phyloP scores from a whole-genome alignment of 2,113 vertebrate species.

The Eubucco bourcierii region DNA sequence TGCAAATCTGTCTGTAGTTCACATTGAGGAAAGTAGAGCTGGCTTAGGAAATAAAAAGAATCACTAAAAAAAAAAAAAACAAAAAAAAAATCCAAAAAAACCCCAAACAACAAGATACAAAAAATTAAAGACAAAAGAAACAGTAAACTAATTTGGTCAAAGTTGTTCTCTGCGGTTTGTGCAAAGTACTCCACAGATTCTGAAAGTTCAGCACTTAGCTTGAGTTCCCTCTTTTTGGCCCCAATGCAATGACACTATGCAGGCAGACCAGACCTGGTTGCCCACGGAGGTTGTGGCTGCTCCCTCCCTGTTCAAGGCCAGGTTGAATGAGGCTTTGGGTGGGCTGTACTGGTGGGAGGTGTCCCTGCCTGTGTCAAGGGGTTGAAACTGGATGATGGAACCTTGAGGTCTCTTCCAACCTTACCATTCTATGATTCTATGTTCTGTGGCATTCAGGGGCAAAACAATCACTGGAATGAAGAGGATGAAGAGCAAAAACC shows the following conservation, averaged over 20 bases:
- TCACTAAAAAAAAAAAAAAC: no score
- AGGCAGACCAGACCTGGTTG: not conserved
- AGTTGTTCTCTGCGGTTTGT: not conserved
- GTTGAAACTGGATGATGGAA: no score
- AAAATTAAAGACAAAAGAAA: not conserved
- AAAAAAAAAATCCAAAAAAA: no score
- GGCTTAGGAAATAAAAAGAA: not conserved
- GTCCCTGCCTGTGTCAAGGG: no score
- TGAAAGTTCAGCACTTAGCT: not conserved
- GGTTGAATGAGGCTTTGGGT: no score
- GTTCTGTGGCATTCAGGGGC: not conserved
- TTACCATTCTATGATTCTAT: no score
- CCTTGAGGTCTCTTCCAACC: no score
- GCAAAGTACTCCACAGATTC: constrained; percentile 5
- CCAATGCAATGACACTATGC: not conserved
- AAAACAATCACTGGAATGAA: not conserved
- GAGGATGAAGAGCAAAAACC: not conserved
- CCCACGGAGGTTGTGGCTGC: no score
- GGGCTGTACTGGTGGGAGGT: no score
- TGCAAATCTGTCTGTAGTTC: constrained; percentile 25
- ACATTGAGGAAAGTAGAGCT: constrained; percentile 50
- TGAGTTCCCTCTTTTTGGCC: not conserved
- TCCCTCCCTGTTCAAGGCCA: no score
- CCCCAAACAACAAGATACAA: no score
- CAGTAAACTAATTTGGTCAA: constrained; percentile 15